Conservation (phyloP, 2,888 invertebrate species). For the Agrotis exclamationis region DNA sequence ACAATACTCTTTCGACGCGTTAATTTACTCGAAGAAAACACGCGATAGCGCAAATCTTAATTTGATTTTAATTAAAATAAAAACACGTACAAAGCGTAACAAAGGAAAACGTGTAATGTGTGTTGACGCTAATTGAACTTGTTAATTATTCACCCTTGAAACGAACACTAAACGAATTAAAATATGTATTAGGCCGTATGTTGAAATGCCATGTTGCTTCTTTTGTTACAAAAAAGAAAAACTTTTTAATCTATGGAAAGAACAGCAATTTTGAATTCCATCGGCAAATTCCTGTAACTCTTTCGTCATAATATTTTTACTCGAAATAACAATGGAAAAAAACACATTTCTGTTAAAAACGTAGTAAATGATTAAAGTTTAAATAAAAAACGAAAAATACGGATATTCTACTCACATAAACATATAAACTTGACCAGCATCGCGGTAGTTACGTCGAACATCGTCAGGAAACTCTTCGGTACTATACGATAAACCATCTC, state of each 20-base stretch:
- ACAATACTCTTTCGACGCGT: constrained; percentile 36
- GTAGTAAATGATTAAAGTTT: neutral
- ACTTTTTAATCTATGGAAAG: neutral
- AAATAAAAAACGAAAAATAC: constrained; percentile 26
- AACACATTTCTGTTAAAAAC: neutral
- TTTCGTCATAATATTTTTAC: constrained; percentile 7
- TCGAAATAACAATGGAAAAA: constrained; percentile 42
- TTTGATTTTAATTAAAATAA: constrained; percentile 55
- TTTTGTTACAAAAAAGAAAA: neutral
- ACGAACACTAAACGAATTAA: constrained; percentile 18
- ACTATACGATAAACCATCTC: constrained; percentile 77
- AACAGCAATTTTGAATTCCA: constrained; percentile 6
- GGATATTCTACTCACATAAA: constrained; percentile 82
- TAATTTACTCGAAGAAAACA: constrained; percentile 53
- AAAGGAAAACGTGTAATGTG: constrained; percentile 52
- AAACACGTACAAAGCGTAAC: constrained; percentile 44
- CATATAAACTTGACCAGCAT: constrained; percentile 80
- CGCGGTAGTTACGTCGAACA: constrained; percentile 73
- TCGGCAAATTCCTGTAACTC: neutral
- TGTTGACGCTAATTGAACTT: constrained; percentile 41
- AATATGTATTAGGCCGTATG: constrained; percentile 7
- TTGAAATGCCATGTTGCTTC: constrained; percentile 21
- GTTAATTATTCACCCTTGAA: constrained; percentile 42
- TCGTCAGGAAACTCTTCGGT: constrained; percentile 74
- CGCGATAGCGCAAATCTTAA: constrained; percentile 48